These are phyloP conservation scores for Zele albiditarsus DNA, from an alignment of 2,888 invertebrate species.

Conservation along the genomic window DNA sequence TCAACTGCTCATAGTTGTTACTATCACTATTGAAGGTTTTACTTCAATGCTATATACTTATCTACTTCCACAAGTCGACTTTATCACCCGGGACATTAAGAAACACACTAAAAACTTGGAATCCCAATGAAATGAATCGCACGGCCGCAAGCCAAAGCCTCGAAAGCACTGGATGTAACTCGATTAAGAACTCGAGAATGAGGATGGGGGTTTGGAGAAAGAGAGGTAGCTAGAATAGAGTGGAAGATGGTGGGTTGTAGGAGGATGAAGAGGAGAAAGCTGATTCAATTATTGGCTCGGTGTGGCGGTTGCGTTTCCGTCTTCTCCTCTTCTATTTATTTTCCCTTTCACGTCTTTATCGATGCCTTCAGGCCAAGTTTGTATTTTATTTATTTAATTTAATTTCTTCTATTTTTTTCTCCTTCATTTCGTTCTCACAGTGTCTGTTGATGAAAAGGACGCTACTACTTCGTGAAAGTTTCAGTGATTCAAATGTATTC, in stretches of 20 bases:
- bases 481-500: background rate
- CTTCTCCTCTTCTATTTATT: slow-evolving; percentile 39
- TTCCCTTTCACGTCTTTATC: slow-evolving; percentile 33
- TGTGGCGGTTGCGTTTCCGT: slow-evolving; percentile 40
- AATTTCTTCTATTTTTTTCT: slow-evolving; percentile 36
- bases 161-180: slow-evolving; percentile 46
- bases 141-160: slow-evolving; percentile 24
- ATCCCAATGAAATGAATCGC: slow-evolving; percentile 33
- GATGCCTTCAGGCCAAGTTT: slow-evolving; percentile 19
- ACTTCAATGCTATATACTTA: slow-evolving; percentile 17
- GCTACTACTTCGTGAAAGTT: background rate
- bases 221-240: slow-evolving; percentile 29
- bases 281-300: slow-evolving; percentile 64
- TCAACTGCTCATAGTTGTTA: slow-evolving; percentile 30
- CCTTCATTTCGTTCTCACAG: background rate
- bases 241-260: slow-evolving; percentile 18
- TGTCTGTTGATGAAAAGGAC: background rate
- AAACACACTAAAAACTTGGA: slow-evolving; percentile 34
- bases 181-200: slow-evolving; percentile 43
- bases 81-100: slow-evolving; percentile 32
- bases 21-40: background rate
- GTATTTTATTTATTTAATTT: slow-evolving; percentile 40
- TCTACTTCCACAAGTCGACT: slow-evolving; percentile 32
- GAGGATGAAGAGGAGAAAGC: slow-evolving; percentile 23
- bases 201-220: slow-evolving; percentile 26